These are phyloP conservation scores for Epiblema foenella DNA, from an alignment of 2,888 invertebrate species.

Conservation along the genomic window DNA sequence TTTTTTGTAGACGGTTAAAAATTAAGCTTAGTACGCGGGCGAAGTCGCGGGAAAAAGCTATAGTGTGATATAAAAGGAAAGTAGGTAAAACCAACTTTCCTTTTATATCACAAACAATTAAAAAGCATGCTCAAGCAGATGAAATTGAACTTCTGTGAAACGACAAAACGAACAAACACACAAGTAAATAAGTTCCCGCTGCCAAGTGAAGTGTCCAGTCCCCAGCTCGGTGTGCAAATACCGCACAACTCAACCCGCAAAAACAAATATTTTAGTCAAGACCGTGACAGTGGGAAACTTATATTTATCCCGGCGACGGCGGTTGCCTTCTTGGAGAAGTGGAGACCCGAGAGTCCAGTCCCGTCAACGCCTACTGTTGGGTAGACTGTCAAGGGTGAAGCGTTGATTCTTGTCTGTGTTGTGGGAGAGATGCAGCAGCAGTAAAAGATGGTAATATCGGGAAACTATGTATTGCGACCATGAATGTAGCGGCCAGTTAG, in stretches of 20 bases:
- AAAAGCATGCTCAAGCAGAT: background rate
- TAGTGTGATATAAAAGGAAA: no score
- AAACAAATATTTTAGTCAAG: conserved; percentile 4
- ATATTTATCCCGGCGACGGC: background rate
- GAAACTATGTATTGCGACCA: no score
- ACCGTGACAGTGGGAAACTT: conserved; percentile 4
- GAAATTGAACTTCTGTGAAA: background rate
- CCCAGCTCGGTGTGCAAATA: background rate
- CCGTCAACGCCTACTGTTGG: conserved; percentile 10
- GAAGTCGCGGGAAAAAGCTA: no score
- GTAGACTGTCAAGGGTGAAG: no score
- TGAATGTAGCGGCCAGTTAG: no score
- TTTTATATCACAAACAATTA: background rate
- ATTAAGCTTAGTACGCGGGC: no score
- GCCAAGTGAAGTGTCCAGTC: background rate
- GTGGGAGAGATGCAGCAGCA: no score
- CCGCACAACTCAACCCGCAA: background rate
- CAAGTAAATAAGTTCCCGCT: background rate
- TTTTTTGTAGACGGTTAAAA: no score
- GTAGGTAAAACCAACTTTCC: no score
- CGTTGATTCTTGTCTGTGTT: no score
- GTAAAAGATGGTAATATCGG: no score
- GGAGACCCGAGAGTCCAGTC: background rate
- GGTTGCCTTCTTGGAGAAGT: background rate
- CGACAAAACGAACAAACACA: background rate